Base-by-base conservation (phyloP, 2,888 invertebrate species). In the Nemotelus nigrinus region DNA sequence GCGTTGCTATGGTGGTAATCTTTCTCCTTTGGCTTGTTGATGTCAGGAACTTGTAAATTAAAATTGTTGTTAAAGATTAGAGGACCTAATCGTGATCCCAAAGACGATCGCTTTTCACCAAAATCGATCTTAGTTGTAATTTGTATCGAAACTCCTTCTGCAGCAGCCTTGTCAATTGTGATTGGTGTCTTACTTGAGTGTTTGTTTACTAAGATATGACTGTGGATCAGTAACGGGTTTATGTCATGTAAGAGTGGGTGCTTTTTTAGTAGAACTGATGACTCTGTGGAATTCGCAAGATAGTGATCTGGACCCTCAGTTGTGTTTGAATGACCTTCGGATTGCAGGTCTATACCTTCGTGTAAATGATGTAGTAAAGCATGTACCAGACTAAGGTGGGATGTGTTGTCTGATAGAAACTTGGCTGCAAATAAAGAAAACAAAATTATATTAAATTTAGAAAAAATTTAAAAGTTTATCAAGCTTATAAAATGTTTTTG, bases 111-210 rank as follows among this genome's bases (percentile, higher is more conserved):
- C 39, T n/a, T 43, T 70, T 43, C 55, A 7, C 70, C 55, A 43
- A 70, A 70, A 70, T 70, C 55, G 5, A 70, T 70, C 43, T 70
- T 70, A 7, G 70, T 70, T 2, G 53, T 41, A 25, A 70, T 10
- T 10, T 70, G 70, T 47, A 70, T 70, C 7, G 70, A 70, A 43
- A 70, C 25, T 8, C 7, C 65, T 55, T 43, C 55, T 43, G 53
- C 55, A 39, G 41, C 39, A 39, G 39, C 47, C 10, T 47, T 70
- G 1, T n/a, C 70, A 2, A 70, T n/a, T 7, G 25, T 5, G 10
- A 70, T 55, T 39, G 70, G 70, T 41, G 70, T 41, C 6, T 53
- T 25, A 2, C 47, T 39, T 4, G 55, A 53, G 25, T 70, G 39
- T 55, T 39, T 53, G n/a, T 25, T 70, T 6, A 70, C 10, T 2